Evolutionary conservation across 2,797 vertebrate species (phyloP).

Genomic region (Heliangelus exortis): DNA sequence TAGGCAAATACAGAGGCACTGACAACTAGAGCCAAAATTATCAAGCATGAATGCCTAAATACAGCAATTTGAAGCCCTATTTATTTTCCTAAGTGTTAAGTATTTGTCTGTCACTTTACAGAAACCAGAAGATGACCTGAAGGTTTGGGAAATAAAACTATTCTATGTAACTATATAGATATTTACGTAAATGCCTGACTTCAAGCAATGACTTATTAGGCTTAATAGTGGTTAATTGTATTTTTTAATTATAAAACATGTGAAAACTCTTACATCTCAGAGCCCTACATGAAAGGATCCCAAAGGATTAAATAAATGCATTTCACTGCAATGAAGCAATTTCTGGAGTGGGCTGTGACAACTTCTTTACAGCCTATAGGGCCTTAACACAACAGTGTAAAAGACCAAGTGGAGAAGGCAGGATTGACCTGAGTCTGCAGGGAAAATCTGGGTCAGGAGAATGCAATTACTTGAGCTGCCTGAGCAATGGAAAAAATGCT

Average conservation of each 20-base stretch:
- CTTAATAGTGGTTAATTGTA: neutral
- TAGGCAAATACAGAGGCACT: neutral
- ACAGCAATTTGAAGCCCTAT: neutral
- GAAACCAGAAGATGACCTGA: neutral
- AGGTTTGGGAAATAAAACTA: neutral
- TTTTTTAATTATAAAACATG: neutral
- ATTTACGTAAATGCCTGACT: neutral
- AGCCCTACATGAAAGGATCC: neutral
- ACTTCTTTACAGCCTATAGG: neutral
- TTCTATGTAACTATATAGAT: neutral
- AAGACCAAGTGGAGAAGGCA: neutral
- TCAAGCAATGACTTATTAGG: neutral
- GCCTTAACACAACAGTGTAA: neutral
- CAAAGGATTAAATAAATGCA: neutral
- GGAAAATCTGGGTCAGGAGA: slow-evolving; percentile 26
- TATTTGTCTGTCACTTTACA: neutral
- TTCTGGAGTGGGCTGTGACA: neutral
- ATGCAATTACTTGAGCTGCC: slow-evolving; percentile 8
- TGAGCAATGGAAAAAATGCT: neutral
- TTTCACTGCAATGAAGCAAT: neutral
- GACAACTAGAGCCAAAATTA: neutral
- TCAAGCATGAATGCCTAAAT: neutral
- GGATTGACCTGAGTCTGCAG: slow-evolving; percentile 2
- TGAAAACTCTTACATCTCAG: neutral
- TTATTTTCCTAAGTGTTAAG: neutral